phyloP scores from a whole-genome alignment of 1,140 invertebrate species.

The Mamestra configurata region DNA sequence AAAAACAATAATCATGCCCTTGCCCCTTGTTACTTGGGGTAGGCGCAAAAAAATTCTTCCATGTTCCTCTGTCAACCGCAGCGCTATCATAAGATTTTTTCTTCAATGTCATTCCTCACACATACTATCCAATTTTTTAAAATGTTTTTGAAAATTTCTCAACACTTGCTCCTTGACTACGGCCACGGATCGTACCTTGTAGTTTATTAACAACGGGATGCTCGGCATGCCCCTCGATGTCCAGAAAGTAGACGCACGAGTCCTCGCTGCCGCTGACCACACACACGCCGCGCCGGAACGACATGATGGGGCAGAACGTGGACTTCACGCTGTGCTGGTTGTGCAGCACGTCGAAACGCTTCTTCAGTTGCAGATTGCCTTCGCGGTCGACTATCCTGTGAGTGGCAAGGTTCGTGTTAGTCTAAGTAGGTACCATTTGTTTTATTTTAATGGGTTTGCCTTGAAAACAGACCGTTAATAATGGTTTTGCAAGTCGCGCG shows the following conservation, averaged over 20 bases:
- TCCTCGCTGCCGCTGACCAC: slow-evolving; percentile 96
- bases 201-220: slow-evolving; percentile 94
- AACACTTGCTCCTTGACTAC: neutral
- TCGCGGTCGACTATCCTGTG: slow-evolving; percentile 90
- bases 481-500: no score
- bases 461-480: no score
- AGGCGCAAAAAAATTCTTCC: no score
- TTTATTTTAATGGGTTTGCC: no score
- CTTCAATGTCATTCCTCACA: no score
- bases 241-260: slow-evolving; percentile 95
- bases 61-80: no score
- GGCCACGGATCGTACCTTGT: slow-evolving; percentile 87
- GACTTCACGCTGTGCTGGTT: slow-evolving; percentile 90
- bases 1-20: no score
- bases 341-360: slow-evolving; percentile 91
- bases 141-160: no score
- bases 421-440: no score
- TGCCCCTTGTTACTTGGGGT: no score
- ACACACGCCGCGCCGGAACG: slow-evolving; percentile 93
- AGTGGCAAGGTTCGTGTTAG: neutral
- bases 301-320: slow-evolving; percentile 96
- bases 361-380: slow-evolving; percentile 90
- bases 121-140: no score
- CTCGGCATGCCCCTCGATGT: slow-evolving; percentile 92
- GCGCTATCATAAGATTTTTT: no score